Conservation (phyloP, 1,140 invertebrate species). For the Sitobion miscanthi region DNA sequence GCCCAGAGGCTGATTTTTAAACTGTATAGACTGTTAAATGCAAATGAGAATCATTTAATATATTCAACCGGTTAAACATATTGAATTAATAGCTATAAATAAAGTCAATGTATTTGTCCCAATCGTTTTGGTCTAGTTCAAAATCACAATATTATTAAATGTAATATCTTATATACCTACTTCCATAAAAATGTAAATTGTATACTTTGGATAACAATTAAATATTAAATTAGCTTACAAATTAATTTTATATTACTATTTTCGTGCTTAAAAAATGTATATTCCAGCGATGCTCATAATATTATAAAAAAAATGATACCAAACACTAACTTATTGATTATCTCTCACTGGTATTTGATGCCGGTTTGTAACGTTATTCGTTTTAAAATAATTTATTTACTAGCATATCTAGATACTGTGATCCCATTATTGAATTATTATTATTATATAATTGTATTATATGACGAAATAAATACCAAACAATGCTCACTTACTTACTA, state of each 20-base stretch:
- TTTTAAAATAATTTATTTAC: background rate
- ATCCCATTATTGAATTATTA: background rate
- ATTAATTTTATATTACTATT: background rate
- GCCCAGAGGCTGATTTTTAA: conserved; percentile 14
- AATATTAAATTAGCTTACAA: background rate
- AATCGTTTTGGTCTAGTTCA: background rate
- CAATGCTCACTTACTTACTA: background rate
- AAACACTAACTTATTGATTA: background rate
- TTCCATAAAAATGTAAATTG: background rate
- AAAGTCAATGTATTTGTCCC: conserved; percentile 8
- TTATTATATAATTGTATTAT: background rate
- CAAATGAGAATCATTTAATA: conserved; percentile 33
- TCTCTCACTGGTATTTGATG: background rate
- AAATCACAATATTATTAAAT: background rate
- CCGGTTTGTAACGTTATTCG: background rate
- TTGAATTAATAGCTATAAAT: conserved; percentile 7
- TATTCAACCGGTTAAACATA: conserved; percentile 14
- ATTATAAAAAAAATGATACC: background rate
- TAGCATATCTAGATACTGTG: background rate
- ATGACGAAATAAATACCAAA: background rate
- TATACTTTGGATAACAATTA: background rate
- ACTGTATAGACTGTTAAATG: background rate
- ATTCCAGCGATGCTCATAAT: background rate
- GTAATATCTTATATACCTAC: background rate
- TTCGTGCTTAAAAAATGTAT: background rate